Evolutionary conservation across 1,140 invertebrate genomes (phyloP), one percentile per base, ranked within the genome.

Genomic region (Cephus cinctus): DNA sequence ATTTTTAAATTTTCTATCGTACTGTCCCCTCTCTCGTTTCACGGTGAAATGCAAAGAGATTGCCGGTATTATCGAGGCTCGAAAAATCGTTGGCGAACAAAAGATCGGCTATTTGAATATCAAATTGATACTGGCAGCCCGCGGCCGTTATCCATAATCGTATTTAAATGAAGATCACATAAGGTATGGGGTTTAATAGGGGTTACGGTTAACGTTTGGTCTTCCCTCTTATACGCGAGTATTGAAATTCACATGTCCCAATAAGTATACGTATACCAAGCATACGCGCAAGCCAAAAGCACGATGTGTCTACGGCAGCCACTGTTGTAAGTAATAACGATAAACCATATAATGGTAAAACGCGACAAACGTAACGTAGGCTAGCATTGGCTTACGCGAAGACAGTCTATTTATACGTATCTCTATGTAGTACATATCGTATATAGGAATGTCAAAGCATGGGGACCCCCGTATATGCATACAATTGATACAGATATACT

Each of bases 401-500:
- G n/a, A n/a, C n/a, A n/a, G n/a, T n/a, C n/a, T n/a, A n/a, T n/a
- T n/a, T n/a, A n/a, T n/a, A n/a, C n/a, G n/a, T n/a, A n/a, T n/a
- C n/a, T n/a, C n/a, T n/a, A n/a, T n/a, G n/a, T n/a, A n/a, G n/a
- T n/a, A n/a, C n/a, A n/a, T n/a, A n/a, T n/a, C n/a, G n/a, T n/a
- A n/a, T n/a, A n/a, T n/a, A n/a, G n/a, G n/a, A n/a, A n/a, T n/a
- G n/a, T n/a, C n/a, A n/a, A n/a, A n/a, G n/a, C 15, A 23, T 27
- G 21, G 38, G 34, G 42, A 44, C 25, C n/a, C n/a, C 25, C 25
- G 25, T 57, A 66, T 76, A 75, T 75, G 71, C 72, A 76, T 76
- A 76, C 73, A 75, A 75, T 75, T 76, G 72, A 75, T 75, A 75
- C 73, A 76, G 72, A 76, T 76, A 76, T 69, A 75, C 67, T 69